Evolutionary conservation across 1,140 invertebrate species (phyloP).

Genomic region (Hetaerina americana): DNA sequence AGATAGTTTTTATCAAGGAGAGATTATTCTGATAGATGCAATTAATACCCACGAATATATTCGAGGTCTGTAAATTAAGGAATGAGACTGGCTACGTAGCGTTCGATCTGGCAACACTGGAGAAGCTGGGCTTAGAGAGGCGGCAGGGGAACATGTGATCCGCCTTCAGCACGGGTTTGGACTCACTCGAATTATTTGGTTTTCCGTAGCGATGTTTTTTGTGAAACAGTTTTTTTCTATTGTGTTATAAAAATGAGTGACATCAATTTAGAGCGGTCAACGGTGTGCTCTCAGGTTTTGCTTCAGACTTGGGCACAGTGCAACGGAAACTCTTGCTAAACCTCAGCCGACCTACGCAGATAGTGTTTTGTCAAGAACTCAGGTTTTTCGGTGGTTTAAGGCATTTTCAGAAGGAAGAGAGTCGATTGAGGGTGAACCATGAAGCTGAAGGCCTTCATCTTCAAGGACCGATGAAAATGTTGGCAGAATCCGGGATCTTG

Average conservation of each 20-base stretch:
- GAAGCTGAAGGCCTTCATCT: constrained; percentile 13
- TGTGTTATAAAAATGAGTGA: constrained; percentile 10
- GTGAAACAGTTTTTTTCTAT: constrained; percentile 3
- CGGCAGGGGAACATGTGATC: neutral
- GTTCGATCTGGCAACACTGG: constrained; percentile 2
- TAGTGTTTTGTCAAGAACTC: constrained; percentile 12
- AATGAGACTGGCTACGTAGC: neutral
- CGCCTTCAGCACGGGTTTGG: neutral
- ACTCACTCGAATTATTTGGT: neutral
- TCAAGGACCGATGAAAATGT: constrained; percentile 15
- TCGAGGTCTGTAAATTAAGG: constrained; percentile 4
- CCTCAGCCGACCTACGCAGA: constrained; percentile 3
- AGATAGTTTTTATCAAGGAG: too few relatives aligned
- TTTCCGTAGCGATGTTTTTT: neutral
- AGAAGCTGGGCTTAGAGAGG: neutral
- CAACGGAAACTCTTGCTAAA: constrained; percentile 16
- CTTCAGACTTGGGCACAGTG: constrained; percentile 17
- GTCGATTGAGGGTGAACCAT: constrained; percentile 11
- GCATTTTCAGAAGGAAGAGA: constrained; percentile 16
- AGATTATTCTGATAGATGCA: too few relatives aligned
- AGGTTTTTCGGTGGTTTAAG: constrained; percentile 12
- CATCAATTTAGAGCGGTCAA: constrained; percentile 12
- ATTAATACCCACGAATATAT: neutral
- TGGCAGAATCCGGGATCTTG: constrained; percentile 12
- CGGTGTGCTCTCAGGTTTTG: constrained; percentile 19